Conservation (phyloP, 2,888 invertebrate genomes). For the Chrysodeixis includens region DNA sequence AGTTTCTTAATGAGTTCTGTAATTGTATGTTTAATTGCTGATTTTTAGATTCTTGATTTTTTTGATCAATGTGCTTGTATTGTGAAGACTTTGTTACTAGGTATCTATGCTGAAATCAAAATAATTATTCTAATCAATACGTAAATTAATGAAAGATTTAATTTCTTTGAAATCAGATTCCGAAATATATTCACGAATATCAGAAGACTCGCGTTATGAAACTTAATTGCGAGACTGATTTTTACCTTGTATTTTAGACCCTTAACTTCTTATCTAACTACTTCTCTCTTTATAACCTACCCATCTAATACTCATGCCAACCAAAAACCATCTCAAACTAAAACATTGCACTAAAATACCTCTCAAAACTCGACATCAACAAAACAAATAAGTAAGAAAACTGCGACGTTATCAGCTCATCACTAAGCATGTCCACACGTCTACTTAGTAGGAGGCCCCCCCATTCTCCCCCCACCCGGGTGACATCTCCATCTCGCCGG, state of each 20-base stretch:
- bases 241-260: too few relatives aligned
- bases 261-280: too few relatives aligned
- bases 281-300: too few relatives aligned
- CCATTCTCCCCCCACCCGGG: conserved; percentile 31
- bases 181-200: too few relatives aligned
- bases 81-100: too few relatives aligned
- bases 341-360: conserved; percentile 35
- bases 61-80: background rate
- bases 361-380: conserved; percentile 48
- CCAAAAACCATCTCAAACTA: conserved; percentile 1
- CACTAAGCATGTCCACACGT: conserved; percentile 83
- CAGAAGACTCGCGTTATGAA: too few relatives aligned
- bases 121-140: too few relatives aligned
- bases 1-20: conserved; percentile 54
- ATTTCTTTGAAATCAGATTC: too few relatives aligned
- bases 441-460: conserved; percentile 66
- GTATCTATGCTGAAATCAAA: too few relatives aligned
- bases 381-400: conserved; percentile 67
- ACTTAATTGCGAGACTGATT: too few relatives aligned
- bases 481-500: conserved; percentile 83
- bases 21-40: conserved; percentile 41
- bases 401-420: conserved; percentile 82
- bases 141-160: too few relatives aligned
- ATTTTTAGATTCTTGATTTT: conserved; percentile 31
- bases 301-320: too few relatives aligned